Percentiles rank a stretch among this genome's conserved stretches.
Conservation (phyloP, 2,797 vertebrate species). For the Helarctos malayanus region DNA sequence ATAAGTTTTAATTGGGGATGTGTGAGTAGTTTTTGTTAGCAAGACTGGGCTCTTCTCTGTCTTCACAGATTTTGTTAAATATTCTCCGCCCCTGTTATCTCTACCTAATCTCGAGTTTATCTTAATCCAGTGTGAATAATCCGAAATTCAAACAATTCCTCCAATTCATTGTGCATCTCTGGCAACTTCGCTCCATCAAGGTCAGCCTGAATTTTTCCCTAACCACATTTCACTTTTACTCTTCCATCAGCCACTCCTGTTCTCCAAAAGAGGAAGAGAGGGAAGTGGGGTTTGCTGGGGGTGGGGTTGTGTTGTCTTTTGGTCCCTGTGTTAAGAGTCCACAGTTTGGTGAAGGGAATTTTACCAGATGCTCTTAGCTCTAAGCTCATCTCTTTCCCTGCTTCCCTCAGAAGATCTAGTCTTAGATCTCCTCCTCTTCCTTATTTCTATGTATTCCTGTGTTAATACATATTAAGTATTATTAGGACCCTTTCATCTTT, state of each 20-base stretch:
- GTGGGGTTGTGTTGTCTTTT: background rate
- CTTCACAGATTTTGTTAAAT: background rate
- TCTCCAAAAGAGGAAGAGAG: background rate
- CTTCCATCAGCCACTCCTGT: background rate
- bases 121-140: background rate
- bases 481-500: background rate
- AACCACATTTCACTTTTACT: background rate
- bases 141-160: background rate
- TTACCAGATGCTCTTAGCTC: background rate
- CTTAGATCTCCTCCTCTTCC: background rate
- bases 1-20: background rate
- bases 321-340: background rate
- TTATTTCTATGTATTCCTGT: conserved; percentile 7
- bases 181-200: background rate
- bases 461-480: background rate
- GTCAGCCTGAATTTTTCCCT: background rate
- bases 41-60: background rate
- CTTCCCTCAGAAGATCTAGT: background rate
- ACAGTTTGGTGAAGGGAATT: background rate
- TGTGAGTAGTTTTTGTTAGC: background rate
- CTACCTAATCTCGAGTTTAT: background rate
- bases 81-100: background rate
- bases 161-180: background rate
- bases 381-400: background rate
- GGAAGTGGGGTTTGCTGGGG: background rate